Percentiles rank a stretch among this genome's conserved stretches.
These are phyloP conservation scores for Pteruthius melanotis DNA, from an alignment of 2,113 vertebrate genomes.

Conservation along the genomic window DNA sequence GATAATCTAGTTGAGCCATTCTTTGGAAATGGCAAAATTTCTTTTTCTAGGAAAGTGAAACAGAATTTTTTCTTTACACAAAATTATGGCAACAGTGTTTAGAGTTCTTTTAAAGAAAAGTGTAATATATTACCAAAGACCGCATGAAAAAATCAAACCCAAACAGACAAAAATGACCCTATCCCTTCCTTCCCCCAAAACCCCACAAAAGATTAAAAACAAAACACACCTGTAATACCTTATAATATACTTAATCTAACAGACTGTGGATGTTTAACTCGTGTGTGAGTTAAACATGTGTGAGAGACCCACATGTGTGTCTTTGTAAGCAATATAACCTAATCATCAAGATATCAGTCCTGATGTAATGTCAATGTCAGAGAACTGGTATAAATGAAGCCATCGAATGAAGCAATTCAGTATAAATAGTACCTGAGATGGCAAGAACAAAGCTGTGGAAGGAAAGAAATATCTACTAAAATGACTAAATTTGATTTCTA, in stretches of 20 bases:
- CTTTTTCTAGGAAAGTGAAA: not conserved
- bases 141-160: not conserved
- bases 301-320: not conserved
- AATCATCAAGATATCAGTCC: not conserved
- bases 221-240: not conserved
- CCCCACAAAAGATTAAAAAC: constrained; percentile 2
- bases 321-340: constrained; percentile 6
- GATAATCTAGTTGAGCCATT: not conserved
- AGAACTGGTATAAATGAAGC: not conserved
- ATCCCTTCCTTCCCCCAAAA: not conserved
- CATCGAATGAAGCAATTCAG: not conserved
- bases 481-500: not conserved
- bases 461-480: not conserved
- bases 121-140: not conserved
- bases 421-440: not conserved
- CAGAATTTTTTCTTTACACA: not conserved
- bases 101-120: not conserved
- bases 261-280: constrained; percentile 24
- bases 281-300: too few species aligned
- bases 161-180: not conserved
- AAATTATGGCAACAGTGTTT: not conserved
- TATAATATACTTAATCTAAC: not conserved
- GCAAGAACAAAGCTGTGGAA: not conserved
- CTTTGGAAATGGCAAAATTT: not conserved
- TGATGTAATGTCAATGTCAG: constrained; percentile 23